These are phyloP conservation scores for Achatina immaculata DNA, from an alignment of 1,140 invertebrate species.

Conservation along the genomic window DNA sequence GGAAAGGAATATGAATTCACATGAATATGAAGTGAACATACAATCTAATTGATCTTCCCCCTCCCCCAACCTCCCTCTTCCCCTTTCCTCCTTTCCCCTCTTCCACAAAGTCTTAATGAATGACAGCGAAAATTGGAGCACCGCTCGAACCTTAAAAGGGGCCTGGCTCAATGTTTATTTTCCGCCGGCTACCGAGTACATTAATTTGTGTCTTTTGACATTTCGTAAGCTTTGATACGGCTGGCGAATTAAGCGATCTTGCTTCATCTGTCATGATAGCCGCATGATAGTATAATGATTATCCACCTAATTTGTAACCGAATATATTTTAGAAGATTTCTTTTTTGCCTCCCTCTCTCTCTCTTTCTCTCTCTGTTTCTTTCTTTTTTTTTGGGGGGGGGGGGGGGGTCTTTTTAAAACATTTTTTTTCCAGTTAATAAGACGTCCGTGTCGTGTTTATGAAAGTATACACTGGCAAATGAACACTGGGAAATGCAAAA, in stretches of 20 bases:
- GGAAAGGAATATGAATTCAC: neutral
- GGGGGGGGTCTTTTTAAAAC: too few relatives aligned
- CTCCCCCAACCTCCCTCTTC: too few relatives aligned
- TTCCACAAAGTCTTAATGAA: constrained; percentile 3
- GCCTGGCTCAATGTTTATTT: constrained; percentile 9
- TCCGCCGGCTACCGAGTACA: constrained; percentile 15
- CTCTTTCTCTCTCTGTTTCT: too few relatives aligned
- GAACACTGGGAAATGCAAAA: constrained; percentile 1
- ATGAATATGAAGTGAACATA: constrained; percentile 20
- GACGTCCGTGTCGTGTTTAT: constrained; percentile 1
- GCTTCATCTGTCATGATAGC: neutral
- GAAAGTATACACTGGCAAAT: constrained; percentile 11
- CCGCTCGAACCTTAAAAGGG: constrained; percentile 13
- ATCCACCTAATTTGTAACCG: neutral
- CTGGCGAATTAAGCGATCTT: constrained; percentile 10
- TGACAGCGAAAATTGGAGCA: neutral
- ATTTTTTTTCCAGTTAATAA: constrained; percentile 5
- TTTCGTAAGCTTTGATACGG: constrained; percentile 14
- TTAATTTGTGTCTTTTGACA: constrained; percentile 21
- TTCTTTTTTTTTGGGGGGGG: too few relatives aligned
- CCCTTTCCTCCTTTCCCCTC: too few relatives aligned
- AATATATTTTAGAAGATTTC: constrained; percentile 10
- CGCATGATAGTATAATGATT: constrained; percentile 8
- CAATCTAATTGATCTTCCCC: constrained; percentile 14
- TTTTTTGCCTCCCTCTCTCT: too few relatives aligned